Evolutionary conservation across 1,140 invertebrate species (phyloP).

Genomic region (Drosophila lacteicornis): DNA sequence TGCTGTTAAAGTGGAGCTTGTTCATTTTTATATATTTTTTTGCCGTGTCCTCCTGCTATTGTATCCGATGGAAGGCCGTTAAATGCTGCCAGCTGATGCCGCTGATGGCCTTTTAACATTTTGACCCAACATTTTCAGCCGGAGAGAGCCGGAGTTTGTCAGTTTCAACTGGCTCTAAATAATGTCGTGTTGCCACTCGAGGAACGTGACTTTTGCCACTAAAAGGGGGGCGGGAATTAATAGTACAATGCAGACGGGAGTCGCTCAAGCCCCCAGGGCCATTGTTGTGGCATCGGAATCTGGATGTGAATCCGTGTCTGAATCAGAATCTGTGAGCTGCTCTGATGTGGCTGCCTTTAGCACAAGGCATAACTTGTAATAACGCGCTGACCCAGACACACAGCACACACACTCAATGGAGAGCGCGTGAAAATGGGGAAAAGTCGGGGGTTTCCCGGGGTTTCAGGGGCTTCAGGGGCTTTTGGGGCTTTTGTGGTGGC

Average conservation of each 20-base stretch:
- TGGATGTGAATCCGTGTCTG: conserved; percentile 19
- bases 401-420: conserved; percentile 3
- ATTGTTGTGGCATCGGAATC: conserved; percentile 36
- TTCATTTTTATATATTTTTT: neutral
- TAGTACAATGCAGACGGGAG: neutral
- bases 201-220: conserved; percentile 45
- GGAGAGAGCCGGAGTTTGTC: conserved; percentile 11
- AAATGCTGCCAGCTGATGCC: conserved; percentile 36
- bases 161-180: conserved; percentile 41
- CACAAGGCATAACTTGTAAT: conserved; percentile 74
- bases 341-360: conserved; percentile 2
- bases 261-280: conserved; percentile 1
- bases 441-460: conserved; percentile 18
- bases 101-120: conserved; percentile 46
- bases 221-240: neutral
- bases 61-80: conserved; percentile 1
- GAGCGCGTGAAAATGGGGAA: neutral
- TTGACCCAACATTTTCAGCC: conserved; percentile 31
- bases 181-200: conserved; percentile 37
- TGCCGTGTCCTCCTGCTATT: neutral
- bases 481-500: conserved; percentile 15
- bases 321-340: conserved; percentile 19
- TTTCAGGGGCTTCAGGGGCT: conserved; percentile 14
- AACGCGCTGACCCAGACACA: conserved; percentile 64
- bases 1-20: too few relatives aligned